phyloP scores from a whole-genome alignment of 2,797 vertebrate species.

The Protonibea diacanthus region DNA sequence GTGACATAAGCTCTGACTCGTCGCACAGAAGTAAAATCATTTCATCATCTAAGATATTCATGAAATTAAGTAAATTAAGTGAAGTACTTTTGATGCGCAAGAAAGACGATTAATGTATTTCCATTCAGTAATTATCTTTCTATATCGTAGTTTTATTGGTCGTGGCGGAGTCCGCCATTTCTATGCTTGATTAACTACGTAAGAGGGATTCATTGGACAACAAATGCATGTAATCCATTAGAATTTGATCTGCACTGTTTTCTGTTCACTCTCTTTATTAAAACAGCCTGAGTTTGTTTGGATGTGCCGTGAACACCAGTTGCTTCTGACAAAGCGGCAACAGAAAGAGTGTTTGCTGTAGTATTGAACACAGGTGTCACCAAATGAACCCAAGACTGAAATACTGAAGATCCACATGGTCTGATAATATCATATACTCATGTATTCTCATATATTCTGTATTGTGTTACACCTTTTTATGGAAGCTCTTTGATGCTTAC shows the following conservation, averaged over 20 bases:
- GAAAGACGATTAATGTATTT: background rate
- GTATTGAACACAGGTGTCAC: constrained; percentile 8
- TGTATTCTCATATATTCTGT: background rate
- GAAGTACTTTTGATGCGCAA: background rate
- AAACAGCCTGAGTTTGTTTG: background rate
- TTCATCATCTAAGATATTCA: background rate
- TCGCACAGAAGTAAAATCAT: background rate
- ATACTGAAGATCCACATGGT: background rate
- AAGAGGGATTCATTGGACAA: background rate
- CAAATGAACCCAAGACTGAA: constrained; percentile 3
- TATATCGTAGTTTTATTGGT: background rate
- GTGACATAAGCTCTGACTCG: background rate
- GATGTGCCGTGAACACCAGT: background rate
- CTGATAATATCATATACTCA: background rate
- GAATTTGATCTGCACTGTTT: background rate
- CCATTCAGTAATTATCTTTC: background rate
- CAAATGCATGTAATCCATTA: background rate
- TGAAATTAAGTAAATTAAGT: too few relatives aligned
- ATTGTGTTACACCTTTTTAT: background rate
- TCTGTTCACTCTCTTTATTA: background rate
- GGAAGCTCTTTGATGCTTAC: background rate
- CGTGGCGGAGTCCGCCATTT: background rate
- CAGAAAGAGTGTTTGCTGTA: background rate
- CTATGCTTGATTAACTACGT: background rate
- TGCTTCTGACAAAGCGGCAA: constrained; percentile 17